Base-by-base conservation (phyloP, 2,113 vertebrate species). In the Formicarius rufipectus region DNA sequence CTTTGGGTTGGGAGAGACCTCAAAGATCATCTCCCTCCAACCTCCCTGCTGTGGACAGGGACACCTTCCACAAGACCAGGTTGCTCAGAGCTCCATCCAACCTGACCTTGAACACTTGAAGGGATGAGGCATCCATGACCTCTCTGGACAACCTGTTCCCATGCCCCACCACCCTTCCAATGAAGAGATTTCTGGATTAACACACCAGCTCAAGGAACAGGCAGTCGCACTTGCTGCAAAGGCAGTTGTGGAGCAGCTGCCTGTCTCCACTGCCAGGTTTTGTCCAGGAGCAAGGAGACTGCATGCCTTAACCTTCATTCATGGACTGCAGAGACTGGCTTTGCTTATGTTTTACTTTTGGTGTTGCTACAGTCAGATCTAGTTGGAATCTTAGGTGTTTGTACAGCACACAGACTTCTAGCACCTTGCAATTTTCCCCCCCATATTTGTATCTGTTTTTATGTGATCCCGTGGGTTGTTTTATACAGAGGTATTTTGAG, bases 301-400 rank as follows among this genome's bases (percentile, higher is more conserved):
- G 44, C 76, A 7, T 55, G 27, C 76, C 59, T 47, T 39, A 39
- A 81, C 25, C n/a, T 75, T 94, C 60, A 45, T 49, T 84, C 75
- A 72, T 4, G 66, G 77, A n/a, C 62, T 8, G 2, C 75, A 91
- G 63, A 23, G 35, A 72, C 62, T 31, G 21, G 17, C 84, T 95
- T 81, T 81, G 91, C 89, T 94, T 81, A 47, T 85, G 89, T 90
- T 93, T 95, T 81, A n/a, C 86, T 69, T 92, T 55, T 23, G 9
- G 80, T 5, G 80, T 94, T 96, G 96, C 91, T 87, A 94, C 69
- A 64, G 56, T 7, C 69, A 81, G 89, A 81, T 87, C 73, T 91
- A 15, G 39, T 82, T 69, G 49, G 42, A 72, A 95, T 93, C 93
- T 89, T n/a, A 82, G 84, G 45, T 84, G 89, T 47, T 84, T 73